Conservation (phyloP, 2,888 invertebrate species). For the Pherbina coryleti region DNA sequence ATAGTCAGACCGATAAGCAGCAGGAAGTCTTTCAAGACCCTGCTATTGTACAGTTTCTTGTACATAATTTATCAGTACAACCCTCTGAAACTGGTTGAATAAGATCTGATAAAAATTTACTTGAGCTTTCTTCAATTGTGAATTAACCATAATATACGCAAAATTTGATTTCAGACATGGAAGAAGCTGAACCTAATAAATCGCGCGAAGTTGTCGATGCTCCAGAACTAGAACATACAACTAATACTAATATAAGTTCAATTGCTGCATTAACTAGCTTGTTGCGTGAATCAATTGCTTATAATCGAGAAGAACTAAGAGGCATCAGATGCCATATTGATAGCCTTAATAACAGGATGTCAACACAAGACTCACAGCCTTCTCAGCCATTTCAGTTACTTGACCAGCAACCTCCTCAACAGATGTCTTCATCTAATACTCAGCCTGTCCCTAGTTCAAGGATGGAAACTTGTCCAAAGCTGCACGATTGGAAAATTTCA, state of each 20-base stretch:
- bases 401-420: neutral
- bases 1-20: neutral
- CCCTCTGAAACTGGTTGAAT: neutral
- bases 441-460: neutral
- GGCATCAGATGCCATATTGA: neutral
- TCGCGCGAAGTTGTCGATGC: neutral
- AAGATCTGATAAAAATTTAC: neutral
- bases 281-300: neutral
- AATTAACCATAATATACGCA: neutral
- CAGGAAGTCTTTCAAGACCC: neutral
- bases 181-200: neutral
- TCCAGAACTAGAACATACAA: neutral
- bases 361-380: neutral
- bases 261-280: neutral
- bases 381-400: neutral
- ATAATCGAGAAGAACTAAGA: neutral
- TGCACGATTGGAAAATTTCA: neutral
- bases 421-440: neutral
- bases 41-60: neutral
- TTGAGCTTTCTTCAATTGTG: neutral
- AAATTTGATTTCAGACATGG: neutral
- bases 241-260: neutral
- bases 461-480: neutral
- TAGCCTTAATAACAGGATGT: neutral
- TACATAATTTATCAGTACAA: neutral